These are phyloP conservation scores for Echinops telfairi DNA, from an alignment of 2,113 vertebrate species.

Conservation along the genomic window DNA sequence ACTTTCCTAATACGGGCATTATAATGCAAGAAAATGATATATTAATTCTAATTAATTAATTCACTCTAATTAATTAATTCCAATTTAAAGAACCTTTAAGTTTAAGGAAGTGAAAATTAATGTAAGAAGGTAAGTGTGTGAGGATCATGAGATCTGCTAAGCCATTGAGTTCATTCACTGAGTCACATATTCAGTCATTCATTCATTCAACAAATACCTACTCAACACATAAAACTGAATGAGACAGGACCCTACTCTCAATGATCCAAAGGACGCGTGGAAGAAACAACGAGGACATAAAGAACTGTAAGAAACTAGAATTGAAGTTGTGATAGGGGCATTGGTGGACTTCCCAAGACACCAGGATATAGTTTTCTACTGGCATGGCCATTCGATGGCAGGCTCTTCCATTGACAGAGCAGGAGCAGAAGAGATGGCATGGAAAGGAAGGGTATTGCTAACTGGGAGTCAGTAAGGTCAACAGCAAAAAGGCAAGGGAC, in stretches of 20 bases:
- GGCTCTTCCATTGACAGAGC: neutral
- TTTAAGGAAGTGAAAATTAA: too few relatives aligned
- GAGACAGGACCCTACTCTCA: neutral
- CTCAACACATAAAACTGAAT: neutral
- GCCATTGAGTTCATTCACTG: neutral
- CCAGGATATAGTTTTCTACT: neutral
- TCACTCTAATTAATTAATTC: too few relatives aligned
- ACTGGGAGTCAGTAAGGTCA: neutral
- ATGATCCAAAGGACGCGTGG: neutral
- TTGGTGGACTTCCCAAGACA: neutral
- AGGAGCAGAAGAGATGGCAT: neutral
- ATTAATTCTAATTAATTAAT: neutral
- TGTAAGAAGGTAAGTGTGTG: too few relatives aligned
- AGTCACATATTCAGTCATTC: neutral
- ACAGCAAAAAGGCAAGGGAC: neutral
- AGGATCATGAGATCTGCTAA: neutral
- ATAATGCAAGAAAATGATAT: neutral
- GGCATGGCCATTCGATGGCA: neutral
- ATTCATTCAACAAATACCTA: neutral
- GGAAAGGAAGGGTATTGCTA: neutral
- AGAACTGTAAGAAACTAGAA: neutral
- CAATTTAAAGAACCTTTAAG: too few relatives aligned
- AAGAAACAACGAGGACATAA: neutral
- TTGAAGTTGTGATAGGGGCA: neutral
- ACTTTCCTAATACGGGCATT: neutral